These are phyloP conservation scores for Pachymerium ferrugineum DNA, from an alignment of 2,888 invertebrate genomes.

Conservation along the genomic window DNA sequence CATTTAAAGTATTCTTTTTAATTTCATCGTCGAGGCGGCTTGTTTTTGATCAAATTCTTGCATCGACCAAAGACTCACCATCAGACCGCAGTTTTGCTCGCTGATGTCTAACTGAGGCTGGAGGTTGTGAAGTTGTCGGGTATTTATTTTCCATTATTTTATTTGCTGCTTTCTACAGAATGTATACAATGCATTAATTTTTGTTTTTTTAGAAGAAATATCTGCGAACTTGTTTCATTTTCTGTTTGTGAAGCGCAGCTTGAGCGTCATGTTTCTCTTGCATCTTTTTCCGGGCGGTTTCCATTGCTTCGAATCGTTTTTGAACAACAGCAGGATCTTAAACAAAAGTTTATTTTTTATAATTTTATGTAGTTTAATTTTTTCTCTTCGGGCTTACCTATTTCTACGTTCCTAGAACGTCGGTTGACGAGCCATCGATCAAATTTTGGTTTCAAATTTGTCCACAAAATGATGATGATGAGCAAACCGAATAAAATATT, in stretches of 20 bases:
- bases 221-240: not conserved
- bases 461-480: not conserved
- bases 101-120: no score
- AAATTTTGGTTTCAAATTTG: not conserved
- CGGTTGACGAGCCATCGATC: not conserved
- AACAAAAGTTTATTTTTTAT: not conserved
- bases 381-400: not conserved
- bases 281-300: not conserved
- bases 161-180: not conserved
- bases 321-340: not conserved
- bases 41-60: no score
- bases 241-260: not conserved
- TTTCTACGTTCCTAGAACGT: not conserved
- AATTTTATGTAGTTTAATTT: not conserved
- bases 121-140: no score
- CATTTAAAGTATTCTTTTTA: not conserved
- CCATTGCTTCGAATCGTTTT: not conserved
- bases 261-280: constrained; percentile 1
- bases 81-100: no score
- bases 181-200: not conserved
- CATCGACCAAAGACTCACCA: no score
- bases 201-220: not conserved
- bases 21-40: not conserved
- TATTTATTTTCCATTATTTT: no score
- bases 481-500: not conserved